Base-by-base conservation (phyloP, 2,797 vertebrate species). In the Enteromius treurensis region DNA sequence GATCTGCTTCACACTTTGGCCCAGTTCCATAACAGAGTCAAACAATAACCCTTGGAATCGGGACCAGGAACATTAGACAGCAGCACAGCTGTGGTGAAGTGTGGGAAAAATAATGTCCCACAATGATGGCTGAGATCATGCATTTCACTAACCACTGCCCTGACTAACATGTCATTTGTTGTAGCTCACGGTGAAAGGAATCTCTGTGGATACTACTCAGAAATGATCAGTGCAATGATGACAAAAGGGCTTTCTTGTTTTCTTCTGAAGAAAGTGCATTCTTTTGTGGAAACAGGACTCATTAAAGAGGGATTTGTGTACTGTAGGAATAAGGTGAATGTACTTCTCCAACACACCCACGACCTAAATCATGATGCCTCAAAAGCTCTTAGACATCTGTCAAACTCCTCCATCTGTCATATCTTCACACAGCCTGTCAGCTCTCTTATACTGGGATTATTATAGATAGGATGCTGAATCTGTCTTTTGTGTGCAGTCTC, bases 91-190 rank as follows among this genome's bases (percentile, higher is more conserved):
- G 14, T 32, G 26, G 19, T 8, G 4, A 75, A 32, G 4, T n/a
- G 68, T 65, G 80, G 47, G 60, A 21, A 74, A 71, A 40, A 64
- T 49, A 60, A 47, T 23, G 9, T 80, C 17, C n/a, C 15, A 1
- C 77, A 68, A 40, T 37, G 58, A 75, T 37, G 10, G 14, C n/a
- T 67, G 32, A 45, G 58, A 53, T 53, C 45, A 23, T 73, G 53
- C 5, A 64, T 64, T 62, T 81, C 42, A 65, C 69, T n/a, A 80
- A 69, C 68, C 67, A 45, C 67, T 47, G 76, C 68, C 47, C 78
- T 29, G 42, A 70, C 55, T 45, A 45, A 45, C 42, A 14, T 42
- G 80, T 23, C 8, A 76, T 55, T 29, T 21, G 17, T 21, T 29
- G 2, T 55, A 76, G 17, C 80, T 13, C 60, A n/a, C n/a, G 15